Conservation (phyloP, 2,797 vertebrate genomes). For the Takifugu ocellatus region DNA sequence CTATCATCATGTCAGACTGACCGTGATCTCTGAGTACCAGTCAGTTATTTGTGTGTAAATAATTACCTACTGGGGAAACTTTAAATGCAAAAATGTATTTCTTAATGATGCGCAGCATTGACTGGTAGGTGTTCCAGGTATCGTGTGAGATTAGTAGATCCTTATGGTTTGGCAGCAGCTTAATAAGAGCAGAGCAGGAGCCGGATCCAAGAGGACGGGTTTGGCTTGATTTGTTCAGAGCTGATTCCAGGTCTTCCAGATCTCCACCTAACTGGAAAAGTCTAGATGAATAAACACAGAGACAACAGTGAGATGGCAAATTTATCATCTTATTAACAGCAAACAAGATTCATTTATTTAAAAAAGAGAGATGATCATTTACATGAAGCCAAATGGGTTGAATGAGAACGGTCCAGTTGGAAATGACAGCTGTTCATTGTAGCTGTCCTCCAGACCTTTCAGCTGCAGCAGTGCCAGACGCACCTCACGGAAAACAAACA, state of each 20-base stretch:
- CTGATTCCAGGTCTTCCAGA: constrained; percentile 88
- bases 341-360: neutral
- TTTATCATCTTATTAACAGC: neutral
- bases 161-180: constrained; percentile 82
- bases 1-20: neutral
- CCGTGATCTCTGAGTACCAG: too few species aligned
- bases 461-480: constrained; percentile 87
- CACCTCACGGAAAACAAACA: constrained; percentile 69
- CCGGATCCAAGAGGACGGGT: constrained; percentile 79
- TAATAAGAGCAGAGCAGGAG: constrained; percentile 93
- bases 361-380: constrained; percentile 46
- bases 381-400: constrained; percentile 91
- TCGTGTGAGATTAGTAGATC: constrained; percentile 92
- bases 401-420: constrained; percentile 76
- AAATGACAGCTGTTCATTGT: constrained; percentile 75
- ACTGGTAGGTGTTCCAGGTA: constrained; percentile 89
- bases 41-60: neutral
- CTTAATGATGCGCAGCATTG: constrained; percentile 92
- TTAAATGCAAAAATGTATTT: constrained; percentile 86
- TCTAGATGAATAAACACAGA: constrained; percentile 54
- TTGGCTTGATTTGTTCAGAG: constrained; percentile 80
- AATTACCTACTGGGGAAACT: constrained; percentile 72
- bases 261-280: constrained; percentile 90
- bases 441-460: constrained; percentile 91
- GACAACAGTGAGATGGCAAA: too few species aligned